Evolutionary conservation across 1,140 invertebrate species (phyloP).

Genomic region (Calosoma granatense): DNA sequence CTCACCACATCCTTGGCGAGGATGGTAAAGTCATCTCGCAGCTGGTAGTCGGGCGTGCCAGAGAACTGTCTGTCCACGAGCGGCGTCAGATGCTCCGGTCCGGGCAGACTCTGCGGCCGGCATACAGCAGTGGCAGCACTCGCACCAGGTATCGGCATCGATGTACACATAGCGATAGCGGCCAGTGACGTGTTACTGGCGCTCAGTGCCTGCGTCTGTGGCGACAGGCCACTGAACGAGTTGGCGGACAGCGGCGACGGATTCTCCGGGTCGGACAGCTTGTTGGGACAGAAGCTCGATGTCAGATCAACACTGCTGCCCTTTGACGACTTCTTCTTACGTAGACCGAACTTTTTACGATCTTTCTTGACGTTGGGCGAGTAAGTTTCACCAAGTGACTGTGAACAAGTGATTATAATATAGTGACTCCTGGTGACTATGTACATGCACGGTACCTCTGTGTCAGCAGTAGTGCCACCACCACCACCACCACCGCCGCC

Average conservation of each 20-base stretch:
- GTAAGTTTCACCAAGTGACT: constrained; percentile 40
- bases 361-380: constrained; percentile 58
- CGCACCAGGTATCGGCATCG: constrained; percentile 17
- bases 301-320: constrained; percentile 50
- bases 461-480: constrained; percentile 3
- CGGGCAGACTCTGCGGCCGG: constrained; percentile 40
- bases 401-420: too few species aligned
- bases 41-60: constrained; percentile 47
- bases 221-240: constrained; percentile 8
- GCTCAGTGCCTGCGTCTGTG: constrained; percentile 16
- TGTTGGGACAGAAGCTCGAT: constrained; percentile 29
- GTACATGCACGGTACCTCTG: neutral
- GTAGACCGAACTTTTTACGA: constrained; percentile 54
- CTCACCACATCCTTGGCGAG: constrained; percentile 53
- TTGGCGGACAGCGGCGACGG: constrained; percentile 34
- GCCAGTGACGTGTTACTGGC: constrained; percentile 25
- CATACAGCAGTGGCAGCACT: too few species aligned
- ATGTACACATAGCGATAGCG: constrained; percentile 9
- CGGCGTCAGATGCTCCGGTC: constrained; percentile 29
- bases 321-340: constrained; percentile 55
- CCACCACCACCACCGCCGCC: constrained; percentile 27
- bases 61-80: constrained; percentile 30
- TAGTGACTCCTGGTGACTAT: too few species aligned
- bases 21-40: constrained; percentile 54
- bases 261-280: constrained; percentile 25